These are phyloP conservation scores for Rostratula benghalensis DNA, from an alignment of 2,113 vertebrate genomes.

Conservation along the genomic window DNA sequence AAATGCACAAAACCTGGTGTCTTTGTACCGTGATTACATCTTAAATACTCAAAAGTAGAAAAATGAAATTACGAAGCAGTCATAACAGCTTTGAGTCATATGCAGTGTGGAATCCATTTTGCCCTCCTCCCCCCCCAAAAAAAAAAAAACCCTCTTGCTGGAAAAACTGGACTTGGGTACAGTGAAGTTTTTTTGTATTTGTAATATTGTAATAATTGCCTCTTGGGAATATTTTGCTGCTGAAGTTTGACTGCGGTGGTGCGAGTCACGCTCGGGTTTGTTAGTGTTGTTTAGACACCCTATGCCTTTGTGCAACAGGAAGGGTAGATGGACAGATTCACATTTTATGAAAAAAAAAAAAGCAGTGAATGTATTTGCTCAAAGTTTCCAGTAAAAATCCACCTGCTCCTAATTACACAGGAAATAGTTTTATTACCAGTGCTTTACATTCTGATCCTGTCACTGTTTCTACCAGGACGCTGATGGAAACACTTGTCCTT, in stretches of 20 bases:
- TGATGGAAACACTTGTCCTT: neutral
- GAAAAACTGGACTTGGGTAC: neutral
- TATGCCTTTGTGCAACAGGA: neutral
- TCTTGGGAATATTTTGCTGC: neutral
- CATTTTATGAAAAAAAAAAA: neutral
- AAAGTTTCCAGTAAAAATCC: neutral
- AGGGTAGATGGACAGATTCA: neutral
- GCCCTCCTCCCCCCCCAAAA: too few species aligned
- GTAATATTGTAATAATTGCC: neutral
- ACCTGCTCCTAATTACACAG: neutral
- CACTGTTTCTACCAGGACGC: fast-evolving
- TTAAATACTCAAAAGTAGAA: neutral
- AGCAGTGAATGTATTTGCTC: neutral
- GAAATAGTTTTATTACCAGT: neutral
- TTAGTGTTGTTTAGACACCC: neutral
- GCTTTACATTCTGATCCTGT: neutral
- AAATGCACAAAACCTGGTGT: neutral
- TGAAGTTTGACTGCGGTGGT: neutral
- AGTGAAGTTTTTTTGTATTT: neutral
- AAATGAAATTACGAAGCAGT: neutral
- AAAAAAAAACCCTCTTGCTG: neutral
- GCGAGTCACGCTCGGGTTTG: neutral
- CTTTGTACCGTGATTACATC: neutral
- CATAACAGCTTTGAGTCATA: neutral
- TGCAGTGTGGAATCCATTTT: neutral